Evolutionary conservation across 2,797 vertebrate species (phyloP).

Genomic region (Eulemur rubriventer): DNA sequence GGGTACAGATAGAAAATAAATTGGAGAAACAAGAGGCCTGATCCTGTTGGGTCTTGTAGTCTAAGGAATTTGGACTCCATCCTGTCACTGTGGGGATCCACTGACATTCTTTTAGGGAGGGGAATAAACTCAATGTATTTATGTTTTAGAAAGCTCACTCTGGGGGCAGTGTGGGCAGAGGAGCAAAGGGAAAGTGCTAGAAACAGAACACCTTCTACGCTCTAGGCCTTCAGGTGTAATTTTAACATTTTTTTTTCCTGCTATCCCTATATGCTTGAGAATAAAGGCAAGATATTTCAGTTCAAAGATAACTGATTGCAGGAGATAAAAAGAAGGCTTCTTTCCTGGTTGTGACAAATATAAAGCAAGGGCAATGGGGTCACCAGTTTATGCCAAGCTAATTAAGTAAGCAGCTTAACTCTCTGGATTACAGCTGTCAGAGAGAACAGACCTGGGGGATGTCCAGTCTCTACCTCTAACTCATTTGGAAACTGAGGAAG

Average conservation of each 20-base stretch:
- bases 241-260: neutral
- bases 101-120: neutral
- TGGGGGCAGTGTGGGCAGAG: neutral
- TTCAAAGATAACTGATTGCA: conserved; percentile 27
- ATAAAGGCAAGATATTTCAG: conserved; percentile 21
- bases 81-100: neutral
- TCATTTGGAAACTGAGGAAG: neutral
- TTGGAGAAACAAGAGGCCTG: neutral
- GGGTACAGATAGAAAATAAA: neutral
- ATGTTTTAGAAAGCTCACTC: neutral
- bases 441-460: neutral
- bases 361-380: conserved; percentile 34
- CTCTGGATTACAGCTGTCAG: neutral
- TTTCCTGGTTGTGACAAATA: neutral
- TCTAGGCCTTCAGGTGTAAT: neutral
- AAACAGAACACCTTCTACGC: neutral
- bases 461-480: conserved; percentile 6
- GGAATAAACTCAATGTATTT: neutral
- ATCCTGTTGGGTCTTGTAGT: neutral
- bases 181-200: neutral
- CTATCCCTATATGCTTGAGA: neutral
- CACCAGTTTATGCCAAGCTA: conserved; percentile 48
- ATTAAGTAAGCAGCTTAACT: conserved; percentile 65
- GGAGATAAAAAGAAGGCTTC: conserved; percentile 19
- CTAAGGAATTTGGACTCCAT: neutral